These are phyloP conservation scores for Plectropomus leopardus DNA, from an alignment of 2,113 vertebrate species.

Conservation along the genomic window DNA sequence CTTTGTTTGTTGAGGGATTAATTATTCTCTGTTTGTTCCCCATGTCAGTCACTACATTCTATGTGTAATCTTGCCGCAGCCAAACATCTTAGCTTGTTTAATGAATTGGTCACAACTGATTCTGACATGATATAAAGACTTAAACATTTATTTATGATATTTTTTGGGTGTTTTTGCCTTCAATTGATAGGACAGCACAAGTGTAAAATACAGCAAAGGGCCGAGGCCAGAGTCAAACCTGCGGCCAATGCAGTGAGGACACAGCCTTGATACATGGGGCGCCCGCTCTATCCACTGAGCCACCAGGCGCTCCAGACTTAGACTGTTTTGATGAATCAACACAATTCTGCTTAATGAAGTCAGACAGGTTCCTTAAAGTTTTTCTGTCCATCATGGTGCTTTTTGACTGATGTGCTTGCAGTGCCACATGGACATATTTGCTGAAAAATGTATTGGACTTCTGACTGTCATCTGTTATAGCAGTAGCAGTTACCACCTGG, in stretches of 20 bases:
- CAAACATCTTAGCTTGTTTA: constrained; percentile 45
- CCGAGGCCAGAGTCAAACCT: too few species aligned
- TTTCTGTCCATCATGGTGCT: not conserved
- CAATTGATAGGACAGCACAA: too few species aligned
- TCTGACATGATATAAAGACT: constrained; percentile 21
- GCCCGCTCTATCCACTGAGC: too few species aligned
- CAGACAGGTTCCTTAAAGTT: not conserved
- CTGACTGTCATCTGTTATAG: not conserved
- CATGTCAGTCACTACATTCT: constrained; percentile 29
- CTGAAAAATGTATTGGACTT: not conserved
- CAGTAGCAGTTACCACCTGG: not conserved
- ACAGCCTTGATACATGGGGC: too few species aligned
- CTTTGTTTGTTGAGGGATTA: constrained; percentile 39
- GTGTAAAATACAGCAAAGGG: too few species aligned
- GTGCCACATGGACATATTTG: not conserved
- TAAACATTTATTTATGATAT: too few species aligned
- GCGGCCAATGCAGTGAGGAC: too few species aligned
- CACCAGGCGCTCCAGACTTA: too few species aligned
- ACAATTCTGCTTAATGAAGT: not conserved
- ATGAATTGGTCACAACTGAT: constrained; percentile 30
- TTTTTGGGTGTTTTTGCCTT: too few species aligned
- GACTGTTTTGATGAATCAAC: not conserved
- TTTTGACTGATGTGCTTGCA: not conserved
- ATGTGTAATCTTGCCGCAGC: constrained; percentile 17
- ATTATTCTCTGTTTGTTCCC: constrained; percentile 50